Base-by-base conservation (phyloP, 53 echinoderm and acorn worm species). In the Holothuria leucospilota region DNA sequence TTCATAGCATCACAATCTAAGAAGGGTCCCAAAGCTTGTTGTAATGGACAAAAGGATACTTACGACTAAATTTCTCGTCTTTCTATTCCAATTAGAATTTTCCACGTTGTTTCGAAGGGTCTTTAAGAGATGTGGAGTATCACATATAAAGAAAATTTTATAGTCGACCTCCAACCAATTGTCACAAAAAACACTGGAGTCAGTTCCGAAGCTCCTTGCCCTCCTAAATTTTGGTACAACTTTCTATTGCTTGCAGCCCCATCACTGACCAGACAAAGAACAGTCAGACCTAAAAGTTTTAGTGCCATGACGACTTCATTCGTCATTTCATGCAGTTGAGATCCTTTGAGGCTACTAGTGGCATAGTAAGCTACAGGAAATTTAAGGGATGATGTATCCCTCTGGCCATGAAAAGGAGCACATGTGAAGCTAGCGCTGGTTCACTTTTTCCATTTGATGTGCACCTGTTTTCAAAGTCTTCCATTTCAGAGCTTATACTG, bases 121-220 rank as follows among this genome's bases (percentile, higher is more conserved):
- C 40, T 94, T 94, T 5, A 94, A 46, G 0, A 94, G 83, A 46
- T 94, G 92, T 2, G 95, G 95, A 6, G 87, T 87, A 38, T 92
- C 90, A 34, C 90, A 92, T 11, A 92, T 77, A 74, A 94, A 94
- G 40, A 62, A 92, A 2, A 90, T 77, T 46, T 51, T 87, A 13
- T 91, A 77, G 8, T 84, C 53, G 23, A 69, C 85, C 51, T 90
- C 85, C 2, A 88, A 59, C 20, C 78, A 87, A 53, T 93, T 56
- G 53, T 41, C 28, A 16, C 81, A 83, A 29, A 24, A 67, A 68
- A 59, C 12, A 16, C 15, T 14, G 81, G 77, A 39, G 15, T 51
- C 20, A 63, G 64, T n/a, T 75, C 52, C 5, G 40, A 29, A 21
- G 14, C 21, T 27, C 34, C 34, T 18, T 52, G 7, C 26, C 29